Conservation (phyloP, 2,888 invertebrate species). For the Rhamnusium bicolor region DNA sequence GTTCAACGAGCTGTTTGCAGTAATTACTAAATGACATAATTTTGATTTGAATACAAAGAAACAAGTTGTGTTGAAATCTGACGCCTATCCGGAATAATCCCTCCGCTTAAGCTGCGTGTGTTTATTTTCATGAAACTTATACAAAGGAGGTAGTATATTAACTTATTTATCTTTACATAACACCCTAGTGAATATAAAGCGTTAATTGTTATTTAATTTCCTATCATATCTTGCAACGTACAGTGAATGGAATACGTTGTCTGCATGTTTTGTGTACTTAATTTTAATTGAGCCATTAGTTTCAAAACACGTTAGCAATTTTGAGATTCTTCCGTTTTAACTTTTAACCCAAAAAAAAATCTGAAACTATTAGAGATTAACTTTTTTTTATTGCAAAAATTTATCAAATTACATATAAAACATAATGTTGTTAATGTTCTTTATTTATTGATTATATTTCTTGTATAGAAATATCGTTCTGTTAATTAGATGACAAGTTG, state of each 20-base stretch:
- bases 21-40: slow-evolving; percentile 29
- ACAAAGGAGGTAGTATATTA: slow-evolving; percentile 33
- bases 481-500: too few relatives aligned
- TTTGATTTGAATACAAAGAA: slow-evolving; percentile 39
- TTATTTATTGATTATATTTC: too few relatives aligned
- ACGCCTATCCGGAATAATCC: slow-evolving; percentile 39
- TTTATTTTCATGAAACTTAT: slow-evolving; percentile 28
- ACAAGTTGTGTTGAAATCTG: slow-evolving; percentile 47
- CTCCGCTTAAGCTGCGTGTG: slow-evolving; percentile 9
- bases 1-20: not conserved
- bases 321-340: not conserved
- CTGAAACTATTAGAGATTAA: too few relatives aligned
- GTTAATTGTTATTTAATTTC: slow-evolving; percentile 34
- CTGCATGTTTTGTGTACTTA: slow-evolving; percentile 8
- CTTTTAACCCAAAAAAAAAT: too few relatives aligned
- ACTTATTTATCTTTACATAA: slow-evolving; percentile 35
- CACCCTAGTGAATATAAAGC: slow-evolving; percentile 32
- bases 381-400: too few relatives aligned
- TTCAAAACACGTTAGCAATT: not conserved
- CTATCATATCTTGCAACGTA: slow-evolving; percentile 18
- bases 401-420: too few relatives aligned
- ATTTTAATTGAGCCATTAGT: slow-evolving; percentile 5
- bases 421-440: too few relatives aligned
- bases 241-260: not conserved
- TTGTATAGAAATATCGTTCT: too few relatives aligned